Percentiles rank a stretch among this genome's conserved stretches.
phyloP scores from a whole-genome alignment of 2,113 vertebrate genomes.

The Cairina moschata region DNA sequence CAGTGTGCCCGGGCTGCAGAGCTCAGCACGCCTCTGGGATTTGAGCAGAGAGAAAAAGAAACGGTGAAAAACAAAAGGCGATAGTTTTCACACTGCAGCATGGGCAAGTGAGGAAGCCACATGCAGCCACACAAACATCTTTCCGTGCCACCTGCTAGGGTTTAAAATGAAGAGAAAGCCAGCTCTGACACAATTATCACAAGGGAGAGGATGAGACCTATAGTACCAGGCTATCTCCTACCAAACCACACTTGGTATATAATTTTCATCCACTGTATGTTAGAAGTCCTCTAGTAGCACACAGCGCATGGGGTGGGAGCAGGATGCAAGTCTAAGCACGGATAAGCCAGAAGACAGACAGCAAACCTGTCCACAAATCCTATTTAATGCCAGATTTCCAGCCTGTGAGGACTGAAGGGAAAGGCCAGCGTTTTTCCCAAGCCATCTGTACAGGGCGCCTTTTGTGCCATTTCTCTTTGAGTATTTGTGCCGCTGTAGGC shows the following conservation, averaged over 20 bases:
- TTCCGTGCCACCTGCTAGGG: background rate
- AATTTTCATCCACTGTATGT: background rate
- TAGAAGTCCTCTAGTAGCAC: background rate
- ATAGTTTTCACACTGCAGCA: background rate
- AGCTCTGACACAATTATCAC: background rate
- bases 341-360: background rate
- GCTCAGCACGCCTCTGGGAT: background rate
- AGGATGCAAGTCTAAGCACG: background rate
- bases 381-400: conserved; percentile 42
- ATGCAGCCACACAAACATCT: background rate
- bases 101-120: background rate
- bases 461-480: conserved; percentile 14
- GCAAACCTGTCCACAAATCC: background rate
- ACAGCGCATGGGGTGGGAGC: fast-evolving
- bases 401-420: background rate
- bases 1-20: background rate
- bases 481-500: background rate
- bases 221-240: background rate
- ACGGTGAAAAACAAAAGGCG: background rate
- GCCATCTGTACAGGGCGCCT: conserved; percentile 20
- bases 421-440: conserved; percentile 16
- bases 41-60: background rate
- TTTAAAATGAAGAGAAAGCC: background rate
- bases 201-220: background rate
- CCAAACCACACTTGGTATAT: background rate